Percentiles rank a stretch among this genome's conserved stretches.
These are phyloP conservation scores for Macrocentrus cingulum DNA, from an alignment of 1,140 invertebrate species.

Conservation along the genomic window DNA sequence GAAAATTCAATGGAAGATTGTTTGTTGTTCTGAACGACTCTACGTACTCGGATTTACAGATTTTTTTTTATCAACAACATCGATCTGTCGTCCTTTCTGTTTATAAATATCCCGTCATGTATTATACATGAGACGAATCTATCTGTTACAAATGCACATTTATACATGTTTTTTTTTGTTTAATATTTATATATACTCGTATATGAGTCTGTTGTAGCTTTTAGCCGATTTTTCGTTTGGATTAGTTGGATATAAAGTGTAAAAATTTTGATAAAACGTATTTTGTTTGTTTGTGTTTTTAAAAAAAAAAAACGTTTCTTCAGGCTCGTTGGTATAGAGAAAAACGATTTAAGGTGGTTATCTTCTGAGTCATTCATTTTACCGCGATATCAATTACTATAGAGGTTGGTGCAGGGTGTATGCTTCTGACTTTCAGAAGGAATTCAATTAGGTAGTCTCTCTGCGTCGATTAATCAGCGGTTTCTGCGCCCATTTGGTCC, in stretches of 20 bases:
- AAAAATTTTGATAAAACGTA: too few species aligned
- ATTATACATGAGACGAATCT: slow-evolving; percentile 15
- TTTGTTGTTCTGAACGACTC: not conserved
- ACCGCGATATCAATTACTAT: slow-evolving; percentile 7
- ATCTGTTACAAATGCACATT: not conserved
- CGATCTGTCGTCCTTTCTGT: slow-evolving; percentile 5
- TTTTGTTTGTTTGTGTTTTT: too few species aligned
- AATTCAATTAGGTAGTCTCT: slow-evolving; percentile 24
- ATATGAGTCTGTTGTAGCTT: not conserved
- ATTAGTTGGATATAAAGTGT: too few species aligned
- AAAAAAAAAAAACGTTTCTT: too few species aligned
- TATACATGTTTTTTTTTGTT: not conserved
- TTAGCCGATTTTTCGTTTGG: too few species aligned
- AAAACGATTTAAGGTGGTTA: too few species aligned
- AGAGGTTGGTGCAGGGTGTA: too few species aligned
- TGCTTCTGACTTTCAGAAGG: not conserved
- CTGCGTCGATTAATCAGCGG: slow-evolving; percentile 22
- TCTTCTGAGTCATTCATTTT: not conserved
- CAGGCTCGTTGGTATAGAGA: too few species aligned
- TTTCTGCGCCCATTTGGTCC: slow-evolving; percentile 4
- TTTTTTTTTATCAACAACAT: slow-evolving; percentile 1
- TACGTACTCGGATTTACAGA: not conserved
- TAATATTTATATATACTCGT: not conserved
- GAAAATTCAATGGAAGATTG: not conserved
- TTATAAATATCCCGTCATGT: slow-evolving; percentile 9